Conservation (phyloP, 2,888 invertebrate genomes). For the Acanthopleura granulata region DNA sequence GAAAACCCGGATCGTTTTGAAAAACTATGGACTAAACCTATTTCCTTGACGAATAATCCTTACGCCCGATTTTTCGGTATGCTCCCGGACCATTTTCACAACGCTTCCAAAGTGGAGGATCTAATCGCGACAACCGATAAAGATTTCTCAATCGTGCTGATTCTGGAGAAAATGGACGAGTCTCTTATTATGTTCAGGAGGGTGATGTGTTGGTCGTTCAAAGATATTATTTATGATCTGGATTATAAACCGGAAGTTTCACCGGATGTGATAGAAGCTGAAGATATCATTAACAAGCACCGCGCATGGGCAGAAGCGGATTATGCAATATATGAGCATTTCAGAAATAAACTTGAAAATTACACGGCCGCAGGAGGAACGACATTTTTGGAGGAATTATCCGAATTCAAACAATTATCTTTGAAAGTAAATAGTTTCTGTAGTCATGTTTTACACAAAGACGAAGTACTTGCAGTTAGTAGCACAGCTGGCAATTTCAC, state of each 20-base stretch:
- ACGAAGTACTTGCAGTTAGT: too few species aligned
- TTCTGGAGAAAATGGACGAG: neutral
- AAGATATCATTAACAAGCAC: neutral
- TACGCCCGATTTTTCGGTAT: neutral
- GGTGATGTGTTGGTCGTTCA: neutral
- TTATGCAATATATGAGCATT: conserved; percentile 5
- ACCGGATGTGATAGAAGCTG: neutral
- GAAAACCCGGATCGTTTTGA: too few species aligned
- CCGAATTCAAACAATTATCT: neutral
- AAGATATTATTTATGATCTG: neutral
- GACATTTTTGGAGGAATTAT: neutral
- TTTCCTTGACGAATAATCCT: neutral
- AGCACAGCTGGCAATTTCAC: too few species aligned
- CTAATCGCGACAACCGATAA: neutral
- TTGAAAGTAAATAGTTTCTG: too few species aligned
- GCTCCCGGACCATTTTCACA: neutral
- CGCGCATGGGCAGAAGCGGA: neutral
- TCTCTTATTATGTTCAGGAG: neutral
- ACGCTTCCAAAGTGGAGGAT: neutral
- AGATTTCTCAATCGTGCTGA: neutral
- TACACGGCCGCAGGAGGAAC: neutral
- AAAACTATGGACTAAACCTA: too few species aligned
- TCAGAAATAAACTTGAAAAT: neutral
- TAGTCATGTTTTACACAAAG: too few species aligned
- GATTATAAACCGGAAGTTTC: neutral